A percentile compares a stretch with the other conserved stretches of the same genome.
These are phyloP conservation scores for Gandaritis pyraliata DNA, from an alignment of 2,888 invertebrate genomes.

Conservation along the genomic window DNA sequence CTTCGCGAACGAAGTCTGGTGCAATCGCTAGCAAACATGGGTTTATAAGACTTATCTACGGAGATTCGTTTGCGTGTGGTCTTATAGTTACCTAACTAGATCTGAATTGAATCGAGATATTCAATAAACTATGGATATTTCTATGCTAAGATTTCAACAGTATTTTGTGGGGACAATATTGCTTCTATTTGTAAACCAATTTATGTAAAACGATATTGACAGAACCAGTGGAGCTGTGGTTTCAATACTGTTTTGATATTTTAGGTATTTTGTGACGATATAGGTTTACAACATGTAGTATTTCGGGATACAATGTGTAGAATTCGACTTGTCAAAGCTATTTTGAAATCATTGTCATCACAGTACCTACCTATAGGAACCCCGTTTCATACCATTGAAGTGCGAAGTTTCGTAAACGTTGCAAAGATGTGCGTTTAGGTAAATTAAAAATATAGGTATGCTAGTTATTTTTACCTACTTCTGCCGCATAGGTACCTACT, in stretches of 20 bases:
- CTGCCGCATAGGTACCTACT: no score
- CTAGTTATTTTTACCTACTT: no score
- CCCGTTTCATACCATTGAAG: no score
- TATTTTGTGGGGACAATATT: conserved; percentile 20
- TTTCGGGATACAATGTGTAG: no score
- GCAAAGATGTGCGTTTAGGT: no score
- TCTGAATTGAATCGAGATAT: conserved; percentile 29
- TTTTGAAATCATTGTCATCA: no score
- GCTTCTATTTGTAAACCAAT: not conserved
- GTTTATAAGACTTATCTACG: conserved; percentile 39
- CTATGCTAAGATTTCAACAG: conserved; percentile 23
- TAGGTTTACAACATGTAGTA: no score
- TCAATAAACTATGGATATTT: conserved; percentile 27
- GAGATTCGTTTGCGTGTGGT: conserved; percentile 37
- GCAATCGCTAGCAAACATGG: conserved; percentile 26
- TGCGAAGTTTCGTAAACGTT: no score
- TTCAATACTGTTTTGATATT: not conserved
- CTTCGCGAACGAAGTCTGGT: not conserved
- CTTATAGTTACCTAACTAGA: conserved; percentile 28
- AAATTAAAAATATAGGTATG: no score
- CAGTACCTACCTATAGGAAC: no score
- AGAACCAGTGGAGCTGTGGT: not conserved
- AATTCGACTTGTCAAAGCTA: no score
- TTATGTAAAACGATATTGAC: conserved; percentile 4
- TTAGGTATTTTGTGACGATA: no score